phyloP scores from a whole-genome alignment of 2,797 vertebrate species.

The Megalops cyprinoides region DNA sequence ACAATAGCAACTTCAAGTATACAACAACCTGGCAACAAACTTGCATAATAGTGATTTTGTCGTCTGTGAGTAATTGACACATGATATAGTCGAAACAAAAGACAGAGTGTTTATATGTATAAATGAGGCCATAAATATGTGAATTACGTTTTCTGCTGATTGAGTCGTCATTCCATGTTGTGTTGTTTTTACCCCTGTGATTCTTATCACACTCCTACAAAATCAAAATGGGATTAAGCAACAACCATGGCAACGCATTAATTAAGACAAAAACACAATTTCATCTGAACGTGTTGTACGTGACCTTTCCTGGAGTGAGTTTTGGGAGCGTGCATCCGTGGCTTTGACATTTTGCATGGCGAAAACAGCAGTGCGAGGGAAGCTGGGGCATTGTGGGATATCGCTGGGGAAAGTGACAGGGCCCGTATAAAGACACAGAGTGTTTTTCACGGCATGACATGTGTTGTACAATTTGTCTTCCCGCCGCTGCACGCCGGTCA shows the following conservation, averaged over 20 bases:
- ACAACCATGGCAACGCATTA: slow-evolving; percentile 40
- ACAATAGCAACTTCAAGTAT: no score
- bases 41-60: no score
- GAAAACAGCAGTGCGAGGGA: slow-evolving; percentile 22
- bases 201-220: neutral
- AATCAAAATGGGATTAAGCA: neutral
- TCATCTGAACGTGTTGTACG: slow-evolving; percentile 48
- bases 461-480: slow-evolving; percentile 1
- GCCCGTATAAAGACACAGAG: neutral
- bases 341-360: slow-evolving; percentile 46
- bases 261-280: slow-evolving; percentile 47
- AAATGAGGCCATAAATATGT: neutral
- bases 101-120: neutral
- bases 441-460: no score
- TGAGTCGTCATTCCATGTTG: neutral
- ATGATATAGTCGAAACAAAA: neutral
- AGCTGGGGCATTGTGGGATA: slow-evolving; percentile 1
- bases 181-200: neutral
- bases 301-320: slow-evolving; percentile 48
- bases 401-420: neutral
- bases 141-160: neutral
- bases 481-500: neutral
- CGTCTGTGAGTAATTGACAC: no score
- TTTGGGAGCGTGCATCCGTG: slow-evolving; percentile 40
- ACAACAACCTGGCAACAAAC: no score